Evolutionary conservation across 2,888 invertebrate genomes (phyloP).

Genomic region (Lacanobia wlatinum): DNA sequence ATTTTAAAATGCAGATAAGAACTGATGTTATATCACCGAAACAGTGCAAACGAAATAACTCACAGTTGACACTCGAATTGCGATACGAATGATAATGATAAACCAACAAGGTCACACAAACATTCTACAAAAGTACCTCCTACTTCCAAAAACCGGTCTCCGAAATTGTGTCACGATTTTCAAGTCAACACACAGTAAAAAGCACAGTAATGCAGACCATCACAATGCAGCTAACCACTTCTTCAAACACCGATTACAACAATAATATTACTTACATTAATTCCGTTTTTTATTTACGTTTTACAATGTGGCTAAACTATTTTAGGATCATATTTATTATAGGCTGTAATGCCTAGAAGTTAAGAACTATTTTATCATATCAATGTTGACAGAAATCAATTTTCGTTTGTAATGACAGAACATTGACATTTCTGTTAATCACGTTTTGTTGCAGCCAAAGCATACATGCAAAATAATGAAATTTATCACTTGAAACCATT

Average conservation of each 20-base stretch:
- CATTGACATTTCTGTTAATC: conserved; percentile 15
- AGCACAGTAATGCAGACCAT: conserved; percentile 6
- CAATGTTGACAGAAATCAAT: background rate
- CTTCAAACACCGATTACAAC: conserved; percentile 24
- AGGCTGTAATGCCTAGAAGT: accelerated
- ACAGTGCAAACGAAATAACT: conserved; percentile 64
- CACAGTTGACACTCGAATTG: conserved; percentile 73
- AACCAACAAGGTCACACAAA: conserved; percentile 75
- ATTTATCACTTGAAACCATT: background rate
- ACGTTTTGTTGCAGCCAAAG: conserved; percentile 1
- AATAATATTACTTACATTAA: conserved; percentile 1
- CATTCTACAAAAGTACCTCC: conserved; percentile 49
- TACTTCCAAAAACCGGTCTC: conserved; percentile 55
- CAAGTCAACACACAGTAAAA: conserved; percentile 9
- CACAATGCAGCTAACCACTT: conserved; percentile 5
- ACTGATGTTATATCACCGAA: conserved; percentile 62
- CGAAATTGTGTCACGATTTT: conserved; percentile 61
- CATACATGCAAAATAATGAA: background rate
- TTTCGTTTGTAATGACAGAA: conserved; percentile 32
- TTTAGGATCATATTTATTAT: conserved; percentile 2
- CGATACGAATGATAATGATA: conserved; percentile 79
- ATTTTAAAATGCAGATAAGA: conserved; percentile 70
- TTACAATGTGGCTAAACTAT: background rate
- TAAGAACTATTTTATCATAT: conserved; percentile 33
- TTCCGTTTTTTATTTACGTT: conserved; percentile 32